phyloP scores from a whole-genome alignment of 2,113 vertebrate species.

The Microtus oregoni region DNA sequence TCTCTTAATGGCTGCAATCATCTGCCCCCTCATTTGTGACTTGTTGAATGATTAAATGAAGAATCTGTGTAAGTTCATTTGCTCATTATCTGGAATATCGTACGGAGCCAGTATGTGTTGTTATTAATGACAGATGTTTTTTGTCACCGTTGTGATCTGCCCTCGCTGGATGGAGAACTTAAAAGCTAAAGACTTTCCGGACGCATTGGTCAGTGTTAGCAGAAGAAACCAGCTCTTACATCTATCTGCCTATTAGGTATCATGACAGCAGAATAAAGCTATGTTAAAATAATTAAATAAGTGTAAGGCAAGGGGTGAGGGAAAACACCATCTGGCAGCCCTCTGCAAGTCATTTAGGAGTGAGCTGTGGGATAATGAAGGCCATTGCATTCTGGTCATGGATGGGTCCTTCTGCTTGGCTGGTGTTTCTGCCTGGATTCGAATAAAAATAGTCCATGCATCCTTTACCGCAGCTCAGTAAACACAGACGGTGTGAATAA shows the following conservation, averaged over 20 bases:
- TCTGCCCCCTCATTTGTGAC: background rate
- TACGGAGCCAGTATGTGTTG: background rate
- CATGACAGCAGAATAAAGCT: slow-evolving; percentile 80
- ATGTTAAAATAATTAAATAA: slow-evolving; percentile 87
- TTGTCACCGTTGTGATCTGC: background rate
- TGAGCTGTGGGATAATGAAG: slow-evolving; percentile 86
- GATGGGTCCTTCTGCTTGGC: slow-evolving; percentile 86
- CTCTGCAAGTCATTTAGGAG: slow-evolving; percentile 86
- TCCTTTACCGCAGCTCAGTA: slow-evolving; percentile 84
- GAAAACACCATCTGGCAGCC: slow-evolving; percentile 90
- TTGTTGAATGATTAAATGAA: slow-evolving; percentile 29
- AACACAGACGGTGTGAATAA: slow-evolving; percentile 78
- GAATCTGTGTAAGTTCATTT: background rate
- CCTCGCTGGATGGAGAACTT: background rate
- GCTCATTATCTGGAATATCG: background rate
- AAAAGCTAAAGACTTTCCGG: slow-evolving; percentile 58
- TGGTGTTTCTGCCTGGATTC: slow-evolving; percentile 80
- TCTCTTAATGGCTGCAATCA: slow-evolving; percentile 37
- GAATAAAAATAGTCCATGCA: slow-evolving; percentile 83
- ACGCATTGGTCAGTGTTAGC: slow-evolving; percentile 56
- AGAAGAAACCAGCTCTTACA: slow-evolving; percentile 61
- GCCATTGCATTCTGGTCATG: slow-evolving; percentile 88
- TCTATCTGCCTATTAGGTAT: slow-evolving; percentile 76
- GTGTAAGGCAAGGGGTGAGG: slow-evolving; percentile 82
- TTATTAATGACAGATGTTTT: background rate